phyloP scores from a whole-genome alignment of 2,113 vertebrate species.

The Otis tarda region DNA sequence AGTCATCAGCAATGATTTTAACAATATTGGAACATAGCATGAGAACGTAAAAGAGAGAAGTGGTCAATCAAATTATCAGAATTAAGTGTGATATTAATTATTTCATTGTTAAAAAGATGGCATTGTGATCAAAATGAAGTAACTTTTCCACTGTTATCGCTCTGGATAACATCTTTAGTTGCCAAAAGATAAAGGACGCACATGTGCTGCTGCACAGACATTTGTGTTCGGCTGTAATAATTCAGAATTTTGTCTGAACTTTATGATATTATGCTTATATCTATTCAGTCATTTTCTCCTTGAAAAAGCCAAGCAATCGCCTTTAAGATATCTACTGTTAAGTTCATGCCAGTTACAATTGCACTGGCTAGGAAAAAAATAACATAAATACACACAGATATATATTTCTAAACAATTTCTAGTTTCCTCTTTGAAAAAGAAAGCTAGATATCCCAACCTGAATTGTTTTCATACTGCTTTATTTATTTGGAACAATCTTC shows the following conservation, averaged over 20 bases:
- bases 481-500: neutral
- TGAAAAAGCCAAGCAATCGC: neutral
- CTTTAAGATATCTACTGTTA: neutral
- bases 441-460: neutral
- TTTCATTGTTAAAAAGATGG: neutral
- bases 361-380: neutral
- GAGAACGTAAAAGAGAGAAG: neutral
- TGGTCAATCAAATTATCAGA: neutral
- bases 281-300: neutral
- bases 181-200: neutral
- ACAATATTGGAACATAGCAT: constrained; percentile 17
- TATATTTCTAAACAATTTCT: neutral
- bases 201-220: neutral
- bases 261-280: neutral
- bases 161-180: neutral
- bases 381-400: neutral
- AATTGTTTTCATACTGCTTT: neutral
- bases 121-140: neutral
- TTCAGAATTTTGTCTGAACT: neutral
- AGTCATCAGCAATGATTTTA: neutral
- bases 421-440: neutral
- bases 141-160: neutral
- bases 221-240: neutral
- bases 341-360: neutral
- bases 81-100: neutral